These are phyloP conservation scores for Lamprologus sp. DNA, from an alignment of 2,113 vertebrate genomes.

Conservation along the genomic window DNA sequence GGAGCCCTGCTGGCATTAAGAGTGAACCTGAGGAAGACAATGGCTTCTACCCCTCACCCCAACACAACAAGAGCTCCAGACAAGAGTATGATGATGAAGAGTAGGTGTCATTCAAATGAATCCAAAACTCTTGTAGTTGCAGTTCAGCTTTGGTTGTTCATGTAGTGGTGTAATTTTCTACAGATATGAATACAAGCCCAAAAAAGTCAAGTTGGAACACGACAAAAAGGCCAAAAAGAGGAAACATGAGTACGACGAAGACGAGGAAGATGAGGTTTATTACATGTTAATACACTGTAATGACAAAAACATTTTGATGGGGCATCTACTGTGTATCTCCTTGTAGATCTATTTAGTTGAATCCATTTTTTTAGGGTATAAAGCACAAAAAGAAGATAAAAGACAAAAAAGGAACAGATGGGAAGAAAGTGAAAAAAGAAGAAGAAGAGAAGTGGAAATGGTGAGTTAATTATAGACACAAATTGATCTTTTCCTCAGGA, in stretches of 20 bases:
- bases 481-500: background rate
- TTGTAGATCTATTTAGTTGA: background rate
- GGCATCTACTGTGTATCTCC: background rate
- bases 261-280: slow-evolving; percentile 58
- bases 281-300: background rate
- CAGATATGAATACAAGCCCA: slow-evolving; percentile 86
- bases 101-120: slow-evolving; percentile 67
- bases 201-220: slow-evolving; percentile 92
- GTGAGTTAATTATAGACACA: slow-evolving; percentile 57
- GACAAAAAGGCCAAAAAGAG: slow-evolving; percentile 90
- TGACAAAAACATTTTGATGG: background rate
- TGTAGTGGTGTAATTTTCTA: slow-evolving; percentile 9
- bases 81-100: slow-evolving; percentile 83
- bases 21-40: slow-evolving; percentile 84
- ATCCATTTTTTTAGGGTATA: slow-evolving; percentile 65
- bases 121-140: background rate
- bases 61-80: slow-evolving; percentile 82
- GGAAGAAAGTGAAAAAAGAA: slow-evolving; percentile 89
- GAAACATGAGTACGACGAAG: slow-evolving; percentile 81
- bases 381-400: slow-evolving; percentile 92
- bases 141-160: background rate
- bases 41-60: slow-evolving; percentile 75
- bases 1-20: slow-evolving; percentile 82
- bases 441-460: slow-evolving; percentile 98
- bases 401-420: slow-evolving; percentile 77